phyloP scores from a whole-genome alignment of 1,140 invertebrate genomes.

The Babylonia areolata region DNA sequence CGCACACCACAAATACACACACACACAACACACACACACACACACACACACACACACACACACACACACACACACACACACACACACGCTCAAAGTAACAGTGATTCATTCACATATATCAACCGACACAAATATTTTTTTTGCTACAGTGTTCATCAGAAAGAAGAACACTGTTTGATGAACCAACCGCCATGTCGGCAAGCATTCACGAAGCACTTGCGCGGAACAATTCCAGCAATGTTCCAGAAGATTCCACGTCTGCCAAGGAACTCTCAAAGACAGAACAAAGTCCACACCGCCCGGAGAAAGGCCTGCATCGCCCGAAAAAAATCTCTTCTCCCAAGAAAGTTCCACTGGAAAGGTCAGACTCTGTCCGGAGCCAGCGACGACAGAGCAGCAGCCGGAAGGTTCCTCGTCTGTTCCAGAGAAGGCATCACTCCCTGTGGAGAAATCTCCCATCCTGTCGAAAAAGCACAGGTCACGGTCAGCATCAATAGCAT shows the following conservation, averaged over 20 bases:
- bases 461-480: background rate
- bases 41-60: background rate
- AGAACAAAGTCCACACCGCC: too few relatives aligned
- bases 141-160: background rate
- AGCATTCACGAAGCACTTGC: background rate
- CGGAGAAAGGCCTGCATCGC: too few relatives aligned
- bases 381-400: background rate
- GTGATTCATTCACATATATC: background rate
- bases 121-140: background rate
- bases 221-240: background rate
- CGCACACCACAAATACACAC: background rate
- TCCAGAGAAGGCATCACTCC: too few relatives aligned
- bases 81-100: background rate
- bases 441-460: background rate
- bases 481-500: background rate
- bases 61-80: background rate
- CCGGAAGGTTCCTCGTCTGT: background rate
- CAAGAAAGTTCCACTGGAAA: background rate
- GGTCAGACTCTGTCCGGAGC: background rate
- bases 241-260: background rate
- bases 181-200: background rate
- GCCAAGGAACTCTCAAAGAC: background rate
- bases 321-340: too few relatives aligned
- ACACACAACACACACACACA: background rate
- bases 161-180: background rate